Conservation (phyloP, 2,888 invertebrate species). For the Lydus trimaculatus region DNA sequence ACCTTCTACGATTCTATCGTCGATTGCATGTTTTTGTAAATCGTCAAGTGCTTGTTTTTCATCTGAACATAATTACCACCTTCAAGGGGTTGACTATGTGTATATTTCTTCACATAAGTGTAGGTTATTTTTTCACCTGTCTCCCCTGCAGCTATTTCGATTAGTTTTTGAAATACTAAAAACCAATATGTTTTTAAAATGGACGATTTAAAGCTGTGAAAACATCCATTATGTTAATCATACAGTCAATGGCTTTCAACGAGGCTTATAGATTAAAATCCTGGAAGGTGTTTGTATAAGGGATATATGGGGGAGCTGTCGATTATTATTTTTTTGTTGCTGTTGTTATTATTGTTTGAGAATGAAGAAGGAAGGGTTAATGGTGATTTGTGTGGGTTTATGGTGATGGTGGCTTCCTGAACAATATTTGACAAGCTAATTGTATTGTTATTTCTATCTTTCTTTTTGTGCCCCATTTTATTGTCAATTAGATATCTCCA, state of each 20-base stretch:
- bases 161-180: constrained; percentile 33
- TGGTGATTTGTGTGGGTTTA: not conserved
- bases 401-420: constrained; percentile 1
- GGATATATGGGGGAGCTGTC: constrained; percentile 16
- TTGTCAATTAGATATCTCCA: not conserved
- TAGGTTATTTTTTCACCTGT: constrained; percentile 33
- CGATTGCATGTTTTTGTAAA: not conserved
- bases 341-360: not conserved
- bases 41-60: not conserved
- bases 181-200: constrained; percentile 29
- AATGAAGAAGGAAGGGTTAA: not conserved
- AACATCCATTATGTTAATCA: constrained; percentile 50
- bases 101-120: not conserved
- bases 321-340: not conserved
- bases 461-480: not conserved
- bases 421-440: not conserved
- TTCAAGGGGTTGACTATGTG: not conserved
- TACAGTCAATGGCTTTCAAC: constrained; percentile 46
- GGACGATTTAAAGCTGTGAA: constrained; percentile 45
- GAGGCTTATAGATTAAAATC: constrained; percentile 35
- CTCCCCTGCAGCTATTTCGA: constrained; percentile 31
- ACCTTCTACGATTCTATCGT: not conserved
- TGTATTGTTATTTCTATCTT: not conserved
- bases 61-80: not conserved
- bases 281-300: constrained; percentile 36